Evolutionary conservation across 30 jellyfish, hydroid and myxozoan species (phyloP), one percentile per base, ranked within the genome.

Genomic region (Morbakka virulenta): DNA sequence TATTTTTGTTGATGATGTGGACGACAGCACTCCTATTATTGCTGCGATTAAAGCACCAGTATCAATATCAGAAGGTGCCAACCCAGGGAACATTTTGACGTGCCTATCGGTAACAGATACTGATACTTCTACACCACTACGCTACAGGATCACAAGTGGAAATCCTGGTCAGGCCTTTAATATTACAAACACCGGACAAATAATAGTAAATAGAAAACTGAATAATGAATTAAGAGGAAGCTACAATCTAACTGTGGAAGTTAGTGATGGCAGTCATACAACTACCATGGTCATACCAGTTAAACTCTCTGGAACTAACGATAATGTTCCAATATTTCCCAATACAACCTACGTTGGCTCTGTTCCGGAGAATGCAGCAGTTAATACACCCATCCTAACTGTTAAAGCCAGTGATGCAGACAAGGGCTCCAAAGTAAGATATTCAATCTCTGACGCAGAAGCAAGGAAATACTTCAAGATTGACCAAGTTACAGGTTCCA

Each of bases 21-120:
- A 84, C 35, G 87, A 84, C 69, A 83, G 67, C 63, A 79, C 96
- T 49, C 98, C 98, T 41, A 69, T 49, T 22, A 53, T 72, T 47
- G 4, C 79, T 17, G 24, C 82, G 23, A 50, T 52, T 25, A 65
- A 72, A 28, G 86, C 67, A 35, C 87, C 87, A 30, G 87, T 83
- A 4, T 82, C 94, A 3, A 81, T 82, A 20, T 36, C 78, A 34
- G 94, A 82, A 48, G 94, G 94, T 49, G 22, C 62, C 50, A 84
- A 83, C 24, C 69, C 28, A 1, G 95, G 95, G 1, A 22, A 89
- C 1, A 69, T 75, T 0, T 77, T 80, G 63, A 87, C 87, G 32
- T 52, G 78, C 0, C 76, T 84, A 11, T 17, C 14, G 3, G 84
- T 84, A 31, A 50, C 35, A 3, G 98, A 91, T 32, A 34, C 50